Evolutionary conservation across 2,888 invertebrate genomes (phyloP).

Genomic region (Hoplodrina blanda): DNA sequence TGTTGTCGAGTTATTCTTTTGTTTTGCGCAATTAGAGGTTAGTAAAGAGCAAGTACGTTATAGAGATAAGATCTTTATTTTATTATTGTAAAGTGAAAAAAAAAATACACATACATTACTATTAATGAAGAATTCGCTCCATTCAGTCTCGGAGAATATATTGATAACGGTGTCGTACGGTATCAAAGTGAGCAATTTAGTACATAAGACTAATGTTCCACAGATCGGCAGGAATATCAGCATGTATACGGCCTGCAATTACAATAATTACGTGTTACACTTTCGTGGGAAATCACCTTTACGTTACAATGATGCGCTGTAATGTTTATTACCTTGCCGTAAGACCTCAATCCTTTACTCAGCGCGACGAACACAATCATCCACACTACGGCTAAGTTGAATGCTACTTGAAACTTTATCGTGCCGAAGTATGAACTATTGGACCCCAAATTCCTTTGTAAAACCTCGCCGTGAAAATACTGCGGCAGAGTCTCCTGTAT

Average conservation of each 20-base stretch:
- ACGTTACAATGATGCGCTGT: slow-evolving; percentile 30
- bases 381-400: slow-evolving; percentile 97
- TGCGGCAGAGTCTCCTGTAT: slow-evolving; percentile 94
- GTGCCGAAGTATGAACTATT: slow-evolving; percentile 89
- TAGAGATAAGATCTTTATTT: slow-evolving; percentile 37
- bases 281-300: slow-evolving; percentile 42
- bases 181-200: slow-evolving; percentile 93
- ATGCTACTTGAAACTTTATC: slow-evolving; percentile 96
- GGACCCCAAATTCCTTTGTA: slow-evolving; percentile 90
- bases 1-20: slow-evolving; percentile 42
- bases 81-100: slow-evolving; percentile 22
- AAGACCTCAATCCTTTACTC: slow-evolving; percentile 96
- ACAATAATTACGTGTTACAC: slow-evolving; percentile 48
- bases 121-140: slow-evolving; percentile 96
- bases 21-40: slow-evolving; percentile 40
- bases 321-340: slow-evolving; percentile 92
- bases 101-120: slow-evolving; percentile 91
- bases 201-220: slow-evolving; percentile 93
- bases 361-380: slow-evolving; percentile 96
- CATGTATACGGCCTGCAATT: slow-evolving; percentile 92
- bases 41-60: slow-evolving; percentile 25
- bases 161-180: slow-evolving; percentile 92
- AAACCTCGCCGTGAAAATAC: slow-evolving; percentile 96
- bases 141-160: slow-evolving; percentile 95
- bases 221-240: slow-evolving; percentile 95